Percentiles rank a stretch among this genome's conserved stretches.
Evolutionary conservation across 37 sponge, comb jelly and placozoan species (phyloP).

Genomic region (Axinella damicornis): DNA sequence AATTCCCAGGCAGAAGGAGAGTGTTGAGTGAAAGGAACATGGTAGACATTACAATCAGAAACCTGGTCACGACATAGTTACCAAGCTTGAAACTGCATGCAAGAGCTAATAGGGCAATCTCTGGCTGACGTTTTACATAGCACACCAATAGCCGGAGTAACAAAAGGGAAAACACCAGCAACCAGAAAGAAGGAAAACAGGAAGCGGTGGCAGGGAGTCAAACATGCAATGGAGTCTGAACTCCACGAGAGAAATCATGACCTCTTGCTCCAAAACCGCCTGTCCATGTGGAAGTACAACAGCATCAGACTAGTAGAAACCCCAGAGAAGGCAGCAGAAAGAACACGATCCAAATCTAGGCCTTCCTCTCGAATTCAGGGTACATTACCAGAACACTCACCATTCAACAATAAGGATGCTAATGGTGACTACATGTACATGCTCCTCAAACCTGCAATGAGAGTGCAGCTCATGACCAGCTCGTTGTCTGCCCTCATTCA

Average conservation of each 20-base stretch:
- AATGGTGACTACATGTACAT: too few species aligned
- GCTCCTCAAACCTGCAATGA: too few species aligned
- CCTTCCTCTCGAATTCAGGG: too few species aligned
- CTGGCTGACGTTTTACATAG: background rate
- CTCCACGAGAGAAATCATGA: background rate
- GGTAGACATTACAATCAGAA: background rate
- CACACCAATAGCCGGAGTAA: conserved; percentile 3
- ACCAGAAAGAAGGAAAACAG: background rate
- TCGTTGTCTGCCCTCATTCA: too few species aligned
- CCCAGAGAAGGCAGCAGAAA: background rate
- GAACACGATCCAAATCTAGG: background rate
- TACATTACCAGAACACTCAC: too few species aligned
- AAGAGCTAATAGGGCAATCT: conserved; percentile 1
- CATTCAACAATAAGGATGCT: too few species aligned
- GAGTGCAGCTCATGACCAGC: too few species aligned
- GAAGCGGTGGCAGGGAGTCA: background rate
- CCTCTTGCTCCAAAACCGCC: background rate
- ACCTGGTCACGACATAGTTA: conserved; percentile 1
- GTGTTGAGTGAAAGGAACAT: background rate
- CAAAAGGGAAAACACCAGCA: background rate
- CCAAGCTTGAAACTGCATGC: conserved; percentile 3
- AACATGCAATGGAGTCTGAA: conserved; percentile 6
- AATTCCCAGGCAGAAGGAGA: background rate
- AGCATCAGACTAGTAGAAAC: background rate
- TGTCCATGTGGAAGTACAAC: background rate